Evolutionary conservation across 2,113 vertebrate genomes (phyloP).

Genomic region (Scomber colias): DNA sequence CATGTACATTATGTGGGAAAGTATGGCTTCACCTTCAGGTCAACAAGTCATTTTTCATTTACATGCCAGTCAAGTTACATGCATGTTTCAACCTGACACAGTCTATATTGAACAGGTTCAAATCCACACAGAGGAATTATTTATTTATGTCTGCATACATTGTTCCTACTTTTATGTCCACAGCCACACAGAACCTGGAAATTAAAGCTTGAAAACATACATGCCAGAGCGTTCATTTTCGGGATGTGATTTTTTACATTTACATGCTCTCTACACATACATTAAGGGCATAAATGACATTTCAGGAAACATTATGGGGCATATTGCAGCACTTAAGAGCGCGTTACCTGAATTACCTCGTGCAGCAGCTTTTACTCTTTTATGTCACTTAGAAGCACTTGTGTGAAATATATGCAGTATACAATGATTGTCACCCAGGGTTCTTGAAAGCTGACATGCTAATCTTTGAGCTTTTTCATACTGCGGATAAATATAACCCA

Average conservation of each 20-base stretch:
- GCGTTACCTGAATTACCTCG: conserved; percentile 14
- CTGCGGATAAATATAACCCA: background rate
- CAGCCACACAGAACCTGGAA: background rate
- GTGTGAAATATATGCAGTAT: conserved; percentile 19
- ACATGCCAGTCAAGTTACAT: conserved; percentile 14
- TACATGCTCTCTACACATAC: conserved; percentile 4
- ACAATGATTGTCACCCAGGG: conserved; percentile 5
- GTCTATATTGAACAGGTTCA: conserved; percentile 50
- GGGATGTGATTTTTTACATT: conserved; percentile 10
- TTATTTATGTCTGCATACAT: conserved; percentile 29
- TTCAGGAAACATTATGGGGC: conserved; percentile 4
- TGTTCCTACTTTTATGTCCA: conserved; percentile 9
- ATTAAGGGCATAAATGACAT: conserved; percentile 25
- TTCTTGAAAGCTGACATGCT: conserved; percentile 32
- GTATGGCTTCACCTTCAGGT: background rate
- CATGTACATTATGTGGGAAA: background rate
- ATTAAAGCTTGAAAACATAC: background rate
- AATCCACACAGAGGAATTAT: conserved; percentile 2
- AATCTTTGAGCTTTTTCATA: conserved; percentile 5
- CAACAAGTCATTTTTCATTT: background rate
- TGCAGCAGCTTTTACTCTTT: conserved; percentile 19
- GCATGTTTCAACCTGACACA: conserved; percentile 39
- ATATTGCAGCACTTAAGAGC: conserved; percentile 18
- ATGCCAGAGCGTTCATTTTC: background rate
- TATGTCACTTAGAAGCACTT: conserved; percentile 26